A percentile compares a stretch with the other conserved stretches of the same genome.
Conservation (phyloP, 2,113 vertebrate species). For the Atrichornis clamosus region DNA sequence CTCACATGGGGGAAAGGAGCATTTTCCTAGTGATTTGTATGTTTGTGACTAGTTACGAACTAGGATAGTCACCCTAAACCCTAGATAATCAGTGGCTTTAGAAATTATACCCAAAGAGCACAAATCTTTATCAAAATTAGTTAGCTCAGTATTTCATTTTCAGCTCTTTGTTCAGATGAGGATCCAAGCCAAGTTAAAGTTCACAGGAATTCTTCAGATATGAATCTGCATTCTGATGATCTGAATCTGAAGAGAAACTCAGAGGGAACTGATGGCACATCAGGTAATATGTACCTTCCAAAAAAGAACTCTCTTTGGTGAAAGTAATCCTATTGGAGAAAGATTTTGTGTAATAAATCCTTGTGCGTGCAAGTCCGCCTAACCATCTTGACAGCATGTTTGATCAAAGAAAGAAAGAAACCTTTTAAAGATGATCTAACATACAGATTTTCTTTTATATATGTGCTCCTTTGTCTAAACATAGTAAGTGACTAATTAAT, state of each 20-base stretch:
- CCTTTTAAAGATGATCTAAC: background rate
- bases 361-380: background rate
- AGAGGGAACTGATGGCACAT: background rate
- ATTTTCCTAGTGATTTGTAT: background rate
- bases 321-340: background rate
- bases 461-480: background rate
- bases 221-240: background rate
- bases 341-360: background rate
- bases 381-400: background rate
- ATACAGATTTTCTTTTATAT: background rate
- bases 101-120: background rate
- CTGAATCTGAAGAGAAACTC: background rate
- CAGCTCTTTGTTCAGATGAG: background rate
- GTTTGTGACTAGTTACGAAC: background rate
- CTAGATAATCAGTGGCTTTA: background rate
- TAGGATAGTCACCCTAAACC: background rate
- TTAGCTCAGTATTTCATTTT: background rate
- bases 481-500: background rate
- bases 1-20: background rate
- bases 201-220: background rate
- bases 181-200: background rate
- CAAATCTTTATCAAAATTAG: background rate
- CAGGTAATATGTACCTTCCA: background rate
- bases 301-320: background rate
- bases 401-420: background rate